Percentiles rank a stretch among this genome's conserved stretches.
phyloP scores from a whole-genome alignment of 92 coral and sea anemone genomes.

The Micromussa lordhowensis region DNA sequence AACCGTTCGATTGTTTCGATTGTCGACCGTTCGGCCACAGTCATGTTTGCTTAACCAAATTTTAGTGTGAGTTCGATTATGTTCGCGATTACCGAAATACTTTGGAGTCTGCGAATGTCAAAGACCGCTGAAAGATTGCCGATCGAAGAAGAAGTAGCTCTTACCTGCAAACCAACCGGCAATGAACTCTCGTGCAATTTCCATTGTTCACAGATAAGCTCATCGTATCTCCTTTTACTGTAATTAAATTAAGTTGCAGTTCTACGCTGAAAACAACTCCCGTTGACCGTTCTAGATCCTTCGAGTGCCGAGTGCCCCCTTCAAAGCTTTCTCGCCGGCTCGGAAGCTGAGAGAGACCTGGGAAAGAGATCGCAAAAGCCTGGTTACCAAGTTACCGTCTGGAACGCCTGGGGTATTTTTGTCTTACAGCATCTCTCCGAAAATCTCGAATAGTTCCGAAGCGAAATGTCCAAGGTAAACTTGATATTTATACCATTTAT shows the following conservation, averaged over 20 bases:
- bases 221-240: not conserved
- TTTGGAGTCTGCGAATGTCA: no score
- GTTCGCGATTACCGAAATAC: no score
- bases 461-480: conserved; percentile 23
- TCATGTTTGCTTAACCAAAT: no score
- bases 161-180: conserved; percentile 90
- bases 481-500: not conserved
- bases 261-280: no score
- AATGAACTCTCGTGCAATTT: conserved; percentile 60
- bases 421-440: not conserved
- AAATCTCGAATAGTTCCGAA: not conserved
- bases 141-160: not conserved
- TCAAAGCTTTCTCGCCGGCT: no score
- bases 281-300: no score
- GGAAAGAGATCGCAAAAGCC: not conserved
- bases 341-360: not conserved
- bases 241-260: not conserved
- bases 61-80: no score
- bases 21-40: no score
- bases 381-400: not conserved
- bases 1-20: no score
- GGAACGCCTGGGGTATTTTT: conserved; percentile 32
- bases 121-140: no score
- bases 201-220: conserved; percentile 4
- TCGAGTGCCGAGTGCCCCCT: no score